A percentile compares a stretch with the other conserved stretches of the same genome.
Evolutionary conservation across 2,797 vertebrate species (phyloP).

Genomic region (Crocodylus rhombifer): DNA sequence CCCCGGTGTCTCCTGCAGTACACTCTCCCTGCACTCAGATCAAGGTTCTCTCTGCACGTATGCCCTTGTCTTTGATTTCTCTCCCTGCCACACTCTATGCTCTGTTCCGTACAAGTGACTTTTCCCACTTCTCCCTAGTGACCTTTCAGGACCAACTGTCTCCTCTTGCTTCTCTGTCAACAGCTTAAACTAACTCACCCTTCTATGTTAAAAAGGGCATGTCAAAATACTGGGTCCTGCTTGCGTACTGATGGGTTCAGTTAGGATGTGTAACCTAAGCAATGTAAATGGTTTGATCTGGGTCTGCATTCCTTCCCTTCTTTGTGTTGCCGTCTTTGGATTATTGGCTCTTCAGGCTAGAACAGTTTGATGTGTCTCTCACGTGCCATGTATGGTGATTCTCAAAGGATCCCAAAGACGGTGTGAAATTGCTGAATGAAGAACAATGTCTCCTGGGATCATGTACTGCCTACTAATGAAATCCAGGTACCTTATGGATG

Average conservation of each 20-base stretch:
- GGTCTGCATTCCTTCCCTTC: not conserved
- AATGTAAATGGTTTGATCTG: not conserved
- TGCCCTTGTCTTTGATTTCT: not conserved
- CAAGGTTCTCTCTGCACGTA: not conserved
- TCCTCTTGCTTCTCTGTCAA: not conserved
- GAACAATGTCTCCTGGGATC: not conserved
- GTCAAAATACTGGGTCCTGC: not conserved
- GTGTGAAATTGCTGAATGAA: not conserved
- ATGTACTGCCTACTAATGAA: not conserved
- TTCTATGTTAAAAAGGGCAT: not conserved
- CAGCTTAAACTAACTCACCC: not conserved
- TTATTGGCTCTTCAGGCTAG: constrained; percentile 10
- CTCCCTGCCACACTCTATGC: not conserved
- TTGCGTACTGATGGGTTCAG: too few relatives aligned
- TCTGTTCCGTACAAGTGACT: not conserved
- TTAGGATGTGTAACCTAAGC: not conserved
- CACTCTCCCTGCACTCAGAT: not conserved
- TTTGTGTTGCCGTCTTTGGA: not conserved
- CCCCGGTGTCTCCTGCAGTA: not conserved
- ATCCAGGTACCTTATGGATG: not conserved
- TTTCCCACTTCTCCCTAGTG: not conserved
- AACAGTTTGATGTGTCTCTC: not conserved
- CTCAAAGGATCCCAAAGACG: not conserved
- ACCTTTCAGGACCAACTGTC: not conserved
- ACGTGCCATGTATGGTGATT: not conserved